Percentiles rank a stretch among this genome's conserved stretches.
Conservation (phyloP, 2,888 invertebrate genomes). For the Sipha maydis region DNA sequence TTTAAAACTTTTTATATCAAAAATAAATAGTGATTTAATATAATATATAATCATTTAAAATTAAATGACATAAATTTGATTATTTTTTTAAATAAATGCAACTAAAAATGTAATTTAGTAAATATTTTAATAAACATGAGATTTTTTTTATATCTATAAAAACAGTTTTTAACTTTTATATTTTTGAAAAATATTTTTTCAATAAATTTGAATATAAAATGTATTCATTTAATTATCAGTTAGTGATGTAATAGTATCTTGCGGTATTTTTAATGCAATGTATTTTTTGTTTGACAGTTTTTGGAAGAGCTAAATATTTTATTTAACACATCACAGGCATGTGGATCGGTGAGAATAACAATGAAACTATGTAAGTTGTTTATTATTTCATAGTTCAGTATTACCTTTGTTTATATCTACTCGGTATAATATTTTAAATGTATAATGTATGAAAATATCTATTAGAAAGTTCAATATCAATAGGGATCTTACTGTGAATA, state of each 20-base stretch:
- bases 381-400: neutral
- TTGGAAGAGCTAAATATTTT: constrained; percentile 55
- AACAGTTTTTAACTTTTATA: too few species aligned
- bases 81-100: too few species aligned
- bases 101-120: too few species aligned
- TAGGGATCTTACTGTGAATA: neutral
- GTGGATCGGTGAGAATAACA: constrained; percentile 45
- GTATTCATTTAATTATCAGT: neutral
- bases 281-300: constrained; percentile 54
- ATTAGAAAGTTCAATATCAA: neutral
- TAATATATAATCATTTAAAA: too few species aligned
- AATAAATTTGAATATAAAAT: neutral
- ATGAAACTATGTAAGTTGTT: constrained; percentile 50
- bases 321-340: constrained; percentile 38
- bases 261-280: neutral
- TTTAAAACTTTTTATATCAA: too few species aligned
- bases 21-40: too few species aligned
- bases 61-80: too few species aligned
- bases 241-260: neutral
- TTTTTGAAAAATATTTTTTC: neutral
- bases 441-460: neutral
- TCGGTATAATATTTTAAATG: neutral
- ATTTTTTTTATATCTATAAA: too few species aligned
- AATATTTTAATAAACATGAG: neutral
- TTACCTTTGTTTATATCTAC: neutral